Evolutionary conservation across 1,140 invertebrate species (phyloP), one percentile per base, ranked within the genome.

Genomic region (Cydia splendana): DNA sequence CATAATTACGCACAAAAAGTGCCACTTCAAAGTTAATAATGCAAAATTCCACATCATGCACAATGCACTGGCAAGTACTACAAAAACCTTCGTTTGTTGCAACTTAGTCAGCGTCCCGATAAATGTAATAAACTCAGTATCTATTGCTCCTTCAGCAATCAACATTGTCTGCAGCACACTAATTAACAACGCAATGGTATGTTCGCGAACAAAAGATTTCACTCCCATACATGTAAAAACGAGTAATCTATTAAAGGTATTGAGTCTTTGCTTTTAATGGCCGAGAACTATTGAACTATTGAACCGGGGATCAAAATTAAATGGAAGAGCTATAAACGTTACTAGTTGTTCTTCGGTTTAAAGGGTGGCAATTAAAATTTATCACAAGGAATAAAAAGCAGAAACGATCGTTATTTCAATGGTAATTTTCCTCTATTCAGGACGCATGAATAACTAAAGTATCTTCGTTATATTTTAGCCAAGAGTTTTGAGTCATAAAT

Each of bases 21-120:
- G 84, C 87, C 85, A 87, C 84, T 87, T 82, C 80, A 80, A 80
- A 84, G 78, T 86, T 91, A 93, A 93, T 93, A 86, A 90, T 85
- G 88, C 84, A 88, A 93, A 88, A 93, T 93, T 93, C 89, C 91
- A 83, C 87, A 90, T 84, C 86, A 53, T 18, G 81, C 42, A 80
- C 79, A 80, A 80, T 78, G 74, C 28, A 28, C 65, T 78, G 79
- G 77, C 78, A 80, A 78, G 65, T 75, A 76, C 75, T 74, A 78
- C 77, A 75, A 78, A 77, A 78, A 79, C 81, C 76, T 82, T 79
- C 84, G 81, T 86, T 88, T 91, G 88, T 89, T 76, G 84, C 88
- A 90, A 91, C 89, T 87, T 81, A 82, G 89, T 91, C 79, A 53
- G 34, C 13, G 15, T 20, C 34, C 34, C 30, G 67, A 62, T 62